Evolutionary conservation across 2,113 vertebrate species (phyloP), one percentile per base, ranked within the genome.

Genomic region (Chionis minor): DNA sequence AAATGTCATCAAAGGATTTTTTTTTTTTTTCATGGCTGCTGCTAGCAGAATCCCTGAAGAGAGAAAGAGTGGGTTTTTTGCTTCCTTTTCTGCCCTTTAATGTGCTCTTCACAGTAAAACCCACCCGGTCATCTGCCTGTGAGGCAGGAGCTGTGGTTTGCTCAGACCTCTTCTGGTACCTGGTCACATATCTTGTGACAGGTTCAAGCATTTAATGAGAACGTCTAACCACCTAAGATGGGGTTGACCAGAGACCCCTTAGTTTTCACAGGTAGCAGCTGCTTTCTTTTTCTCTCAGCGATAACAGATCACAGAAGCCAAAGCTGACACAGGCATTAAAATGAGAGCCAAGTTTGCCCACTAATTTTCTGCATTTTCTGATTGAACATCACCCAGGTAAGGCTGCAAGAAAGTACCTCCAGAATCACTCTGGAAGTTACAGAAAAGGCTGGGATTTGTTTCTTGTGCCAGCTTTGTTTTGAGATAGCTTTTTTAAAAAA

Each of bases 351-450:
- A 6, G 23, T 44, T 75, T 86, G 15, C 15, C 51, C 5, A 9
- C 22, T 51, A 4, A 6, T 32, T 42, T 58, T 62, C 30, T 45
- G 32, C 6, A 12, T 77, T 78, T 90, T 84, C 21, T 65, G 26
- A 7, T 44, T n/a, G 24, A 78, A 42, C 16, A 33, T 59, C 0
- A 0, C 78, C 8, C 4, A 42, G 26, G n/a, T 58, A 45, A 74
- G 55, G 14, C 69, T 51, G 32, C 69, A 58, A 26, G 21, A 40
- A 40, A 59, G 75, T 32, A 84, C 8, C 23, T 74, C 22, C 47
- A 44, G 61, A 59, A 63, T n/a, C 22, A 54, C 4, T 47, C 17
- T 40, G 33, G 12, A 4, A 58, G 18, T 55, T 32, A 26, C 35
- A 66, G 38, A 44, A 26, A 52, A 66, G 23, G 54, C 21, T 22